A percentile compares a stretch with the other conserved stretches of the same genome.
phyloP scores from a whole-genome alignment of 2,797 vertebrate genomes.

The Naso thynnoides region DNA sequence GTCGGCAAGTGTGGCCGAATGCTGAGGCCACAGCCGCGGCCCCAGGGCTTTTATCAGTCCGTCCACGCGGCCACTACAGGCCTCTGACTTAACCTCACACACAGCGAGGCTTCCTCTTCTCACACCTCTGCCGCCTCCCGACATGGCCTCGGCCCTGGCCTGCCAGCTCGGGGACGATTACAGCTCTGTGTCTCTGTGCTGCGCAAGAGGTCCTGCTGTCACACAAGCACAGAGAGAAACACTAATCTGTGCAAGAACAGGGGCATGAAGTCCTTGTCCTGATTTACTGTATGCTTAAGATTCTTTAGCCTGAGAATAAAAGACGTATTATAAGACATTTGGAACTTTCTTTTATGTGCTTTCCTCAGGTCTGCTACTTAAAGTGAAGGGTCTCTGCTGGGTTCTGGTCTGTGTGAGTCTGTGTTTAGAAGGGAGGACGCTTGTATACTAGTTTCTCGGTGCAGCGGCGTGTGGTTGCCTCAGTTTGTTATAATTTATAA shows the following conservation, averaged over 20 bases:
- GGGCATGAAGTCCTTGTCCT: background rate
- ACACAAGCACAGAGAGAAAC: slow-evolving; percentile 30
- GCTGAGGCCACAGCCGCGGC: slow-evolving; percentile 82
- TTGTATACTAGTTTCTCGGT: slow-evolving; percentile 39
- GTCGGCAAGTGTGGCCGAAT: slow-evolving; percentile 83
- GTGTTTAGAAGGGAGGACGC: slow-evolving; percentile 36
- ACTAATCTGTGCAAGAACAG: slow-evolving; percentile 6
- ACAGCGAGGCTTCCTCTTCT: slow-evolving; percentile 82
- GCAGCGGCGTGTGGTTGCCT: slow-evolving; percentile 49
- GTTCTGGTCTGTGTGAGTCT: slow-evolving; percentile 3
- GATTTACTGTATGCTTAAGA: background rate
- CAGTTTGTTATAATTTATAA: slow-evolving; percentile 42
- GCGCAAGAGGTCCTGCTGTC: slow-evolving; percentile 39
- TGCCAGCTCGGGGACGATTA: slow-evolving; percentile 74
- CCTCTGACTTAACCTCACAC: slow-evolving; percentile 82
- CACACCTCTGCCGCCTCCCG: slow-evolving; percentile 79
- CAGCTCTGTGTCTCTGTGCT: slow-evolving; percentile 55
- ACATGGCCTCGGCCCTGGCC: slow-evolving; percentile 67
- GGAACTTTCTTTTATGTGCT: slow-evolving; percentile 23
- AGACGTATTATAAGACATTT: slow-evolving; percentile 2
- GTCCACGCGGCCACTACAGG: slow-evolving; percentile 78
- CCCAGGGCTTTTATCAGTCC: slow-evolving; percentile 85
- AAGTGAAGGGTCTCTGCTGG: slow-evolving; percentile 19
- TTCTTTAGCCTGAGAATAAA: slow-evolving; percentile 7
- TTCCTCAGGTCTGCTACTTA: slow-evolving; percentile 10